A percentile compares a stretch with the other conserved stretches of the same genome.
These are phyloP conservation scores for Mungos mungo DNA, from an alignment of 2,113 vertebrate species.

Conservation along the genomic window DNA sequence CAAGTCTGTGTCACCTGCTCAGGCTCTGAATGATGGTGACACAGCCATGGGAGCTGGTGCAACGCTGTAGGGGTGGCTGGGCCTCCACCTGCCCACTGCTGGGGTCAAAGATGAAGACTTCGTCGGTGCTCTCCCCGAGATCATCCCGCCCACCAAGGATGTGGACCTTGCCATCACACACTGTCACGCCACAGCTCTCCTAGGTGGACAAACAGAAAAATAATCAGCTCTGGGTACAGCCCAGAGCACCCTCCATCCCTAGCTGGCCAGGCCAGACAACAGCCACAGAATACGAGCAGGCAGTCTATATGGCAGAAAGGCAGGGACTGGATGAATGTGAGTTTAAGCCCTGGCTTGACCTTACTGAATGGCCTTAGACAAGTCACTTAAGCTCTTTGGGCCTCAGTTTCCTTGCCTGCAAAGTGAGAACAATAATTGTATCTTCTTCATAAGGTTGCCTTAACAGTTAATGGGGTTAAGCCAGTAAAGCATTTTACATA, in stretches of 20 bases:
- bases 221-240: neutral
- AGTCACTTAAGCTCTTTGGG: neutral
- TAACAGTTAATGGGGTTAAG: neutral
- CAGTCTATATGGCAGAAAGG: neutral
- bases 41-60: constrained; percentile 87
- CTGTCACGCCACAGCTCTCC: constrained; percentile 88
- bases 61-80: constrained; percentile 81
- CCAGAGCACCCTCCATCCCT: neutral
- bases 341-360: neutral
- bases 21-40: constrained; percentile 85
- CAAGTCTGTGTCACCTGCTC: constrained; percentile 63
- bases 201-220: constrained; percentile 70
- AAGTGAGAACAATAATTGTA: neutral
- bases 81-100: constrained; percentile 71
- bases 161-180: constrained; percentile 86
- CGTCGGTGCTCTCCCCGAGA: constrained; percentile 79
- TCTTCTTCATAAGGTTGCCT: neutral
- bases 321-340: neutral
- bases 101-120: constrained; percentile 82
- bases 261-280: neutral
- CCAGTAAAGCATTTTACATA: neutral
- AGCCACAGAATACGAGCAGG: neutral
- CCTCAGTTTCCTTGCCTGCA: neutral
- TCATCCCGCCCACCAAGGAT: constrained; percentile 86
- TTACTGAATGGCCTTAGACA: neutral